phyloP scores from a whole-genome alignment of 2,113 vertebrate genomes.

The Odontophorus gujanensis region DNA sequence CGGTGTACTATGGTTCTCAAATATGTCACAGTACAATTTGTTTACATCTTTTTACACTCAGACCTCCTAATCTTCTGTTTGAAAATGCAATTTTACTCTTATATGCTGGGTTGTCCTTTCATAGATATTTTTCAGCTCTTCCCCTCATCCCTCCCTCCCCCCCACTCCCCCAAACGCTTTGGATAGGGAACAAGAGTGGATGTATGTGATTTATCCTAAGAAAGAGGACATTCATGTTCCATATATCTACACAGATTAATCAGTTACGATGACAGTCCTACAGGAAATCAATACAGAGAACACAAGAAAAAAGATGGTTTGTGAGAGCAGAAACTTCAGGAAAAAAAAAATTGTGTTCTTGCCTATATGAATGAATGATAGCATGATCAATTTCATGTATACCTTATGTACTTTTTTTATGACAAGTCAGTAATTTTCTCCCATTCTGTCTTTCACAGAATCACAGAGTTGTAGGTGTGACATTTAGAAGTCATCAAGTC shows the following conservation, averaged over 20 bases:
- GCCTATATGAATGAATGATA: background rate
- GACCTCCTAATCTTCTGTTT: background rate
- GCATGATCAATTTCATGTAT: slow-evolving; percentile 33
- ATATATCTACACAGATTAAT: slow-evolving; percentile 55
- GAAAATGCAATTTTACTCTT: background rate
- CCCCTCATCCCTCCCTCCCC: no score
- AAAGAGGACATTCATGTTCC: background rate
- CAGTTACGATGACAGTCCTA: slow-evolving; percentile 58
- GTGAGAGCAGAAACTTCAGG: slow-evolving; percentile 3
- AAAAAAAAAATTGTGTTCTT: slow-evolving; percentile 64
- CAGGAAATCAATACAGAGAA: slow-evolving; percentile 62
- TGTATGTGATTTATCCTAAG: background rate
- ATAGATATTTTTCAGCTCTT: background rate
- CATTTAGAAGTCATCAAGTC: no score
- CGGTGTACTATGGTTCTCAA: background rate
- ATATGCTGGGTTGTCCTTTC: background rate
- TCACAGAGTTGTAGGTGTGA: no score
- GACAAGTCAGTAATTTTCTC: background rate
- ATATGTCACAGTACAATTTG: background rate
- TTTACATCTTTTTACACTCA: background rate
- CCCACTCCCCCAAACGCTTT: background rate
- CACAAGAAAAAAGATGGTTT: slow-evolving; percentile 57
- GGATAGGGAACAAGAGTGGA: background rate
- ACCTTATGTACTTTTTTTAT: background rate
- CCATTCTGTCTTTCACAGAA: background rate